A percentile compares a stretch with the other conserved stretches of the same genome.
Conservation (phyloP, 2,888 invertebrate species). For the Protophormia terraenovae region DNA sequence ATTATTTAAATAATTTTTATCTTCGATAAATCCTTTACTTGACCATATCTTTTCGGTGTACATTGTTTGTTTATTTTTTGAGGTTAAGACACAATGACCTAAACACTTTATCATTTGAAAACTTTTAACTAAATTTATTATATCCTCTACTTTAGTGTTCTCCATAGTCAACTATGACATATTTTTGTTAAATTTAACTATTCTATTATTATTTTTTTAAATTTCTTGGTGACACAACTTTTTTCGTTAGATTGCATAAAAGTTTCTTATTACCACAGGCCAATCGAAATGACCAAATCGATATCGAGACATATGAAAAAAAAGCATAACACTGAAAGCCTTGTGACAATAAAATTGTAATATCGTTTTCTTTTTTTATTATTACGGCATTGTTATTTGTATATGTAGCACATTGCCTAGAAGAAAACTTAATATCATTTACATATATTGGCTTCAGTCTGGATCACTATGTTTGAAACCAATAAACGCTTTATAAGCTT, state of each 20-base stretch:
- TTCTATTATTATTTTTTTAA: slow-evolving; percentile 33
- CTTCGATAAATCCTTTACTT: too few species aligned
- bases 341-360: slow-evolving; percentile 37
- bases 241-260: slow-evolving; percentile 60
- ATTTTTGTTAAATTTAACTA: slow-evolving; percentile 9
- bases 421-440: slow-evolving; percentile 33
- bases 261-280: slow-evolving; percentile 54
- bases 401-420: not conserved
- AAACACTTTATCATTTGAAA: too few species aligned
- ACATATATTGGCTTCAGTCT: slow-evolving; percentile 1
- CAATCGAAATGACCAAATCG: slow-evolving; percentile 48
- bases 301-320: slow-evolving; percentile 34
- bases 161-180: too few species aligned
- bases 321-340: slow-evolving; percentile 36
- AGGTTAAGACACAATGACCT: too few species aligned
- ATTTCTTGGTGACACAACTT: slow-evolving; percentile 57
- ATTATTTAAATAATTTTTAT: too few species aligned
- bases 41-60: too few species aligned
- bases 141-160: not conserved
- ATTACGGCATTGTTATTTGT: not conserved
- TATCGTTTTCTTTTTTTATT: not conserved
- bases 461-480: not conserved
- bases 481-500: slow-evolving; percentile 34
- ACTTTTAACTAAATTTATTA: too few species aligned
- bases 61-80: too few species aligned